phyloP scores from a whole-genome alignment of 2,888 invertebrate genomes.

The Auanema sp. region DNA sequence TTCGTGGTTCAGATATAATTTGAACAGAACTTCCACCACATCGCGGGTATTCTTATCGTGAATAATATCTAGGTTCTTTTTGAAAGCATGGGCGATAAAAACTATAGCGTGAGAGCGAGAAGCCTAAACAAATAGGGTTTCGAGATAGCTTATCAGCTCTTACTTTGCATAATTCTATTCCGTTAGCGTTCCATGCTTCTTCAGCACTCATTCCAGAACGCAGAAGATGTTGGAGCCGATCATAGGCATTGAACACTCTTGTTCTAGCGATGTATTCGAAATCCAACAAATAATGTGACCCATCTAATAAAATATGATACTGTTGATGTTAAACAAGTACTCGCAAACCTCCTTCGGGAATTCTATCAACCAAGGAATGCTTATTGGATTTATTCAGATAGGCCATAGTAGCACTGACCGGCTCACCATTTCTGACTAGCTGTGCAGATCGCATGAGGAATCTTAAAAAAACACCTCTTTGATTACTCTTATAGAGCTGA shows the following conservation, averaged over 20 bases:
- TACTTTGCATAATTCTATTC: conserved; percentile 45
- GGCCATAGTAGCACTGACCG: conserved; percentile 25
- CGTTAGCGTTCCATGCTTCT: conserved; percentile 46
- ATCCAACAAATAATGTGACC: conserved; percentile 17
- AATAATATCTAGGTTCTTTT: conserved; percentile 19
- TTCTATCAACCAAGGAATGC: conserved; percentile 9
- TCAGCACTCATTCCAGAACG: conserved; percentile 22
- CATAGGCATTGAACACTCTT: conserved; percentile 33
- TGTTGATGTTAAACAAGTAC: background rate
- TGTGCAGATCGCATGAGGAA: conserved; percentile 70
- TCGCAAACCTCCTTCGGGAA: conserved; percentile 12
- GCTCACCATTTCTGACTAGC: conserved; percentile 38
- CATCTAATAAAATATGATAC: conserved; percentile 2
- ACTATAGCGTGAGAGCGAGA: conserved; percentile 33
- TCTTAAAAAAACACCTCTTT: conserved; percentile 65
- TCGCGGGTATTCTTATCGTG: conserved; percentile 67
- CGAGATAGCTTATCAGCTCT: background rate
- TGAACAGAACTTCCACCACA: conserved; percentile 76
- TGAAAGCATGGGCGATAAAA: conserved; percentile 35
- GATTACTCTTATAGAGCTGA: background rate
- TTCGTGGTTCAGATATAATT: conserved; percentile 72
- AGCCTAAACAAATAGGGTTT: conserved; percentile 21
- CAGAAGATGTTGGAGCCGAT: conserved; percentile 30
- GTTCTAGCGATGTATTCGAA: conserved; percentile 36
- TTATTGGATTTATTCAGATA: conserved; percentile 16